These are phyloP conservation scores for Perognathus longimembris DNA, from an alignment of 2,113 vertebrate genomes.

Conservation along the genomic window DNA sequence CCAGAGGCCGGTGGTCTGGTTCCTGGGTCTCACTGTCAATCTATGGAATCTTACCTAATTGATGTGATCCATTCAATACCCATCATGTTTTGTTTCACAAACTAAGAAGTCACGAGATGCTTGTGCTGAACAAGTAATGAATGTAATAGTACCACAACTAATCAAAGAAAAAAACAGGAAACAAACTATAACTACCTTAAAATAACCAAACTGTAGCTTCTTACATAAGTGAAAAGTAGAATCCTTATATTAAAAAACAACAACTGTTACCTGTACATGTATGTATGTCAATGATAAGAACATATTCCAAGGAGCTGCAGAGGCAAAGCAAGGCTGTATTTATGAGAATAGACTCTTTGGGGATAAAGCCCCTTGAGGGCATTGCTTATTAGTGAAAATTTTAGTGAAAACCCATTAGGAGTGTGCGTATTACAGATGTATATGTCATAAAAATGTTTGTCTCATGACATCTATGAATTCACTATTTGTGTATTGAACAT, in stretches of 20 bases:
- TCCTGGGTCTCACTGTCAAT: not conserved
- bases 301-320: not conserved
- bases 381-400: constrained; percentile 50
- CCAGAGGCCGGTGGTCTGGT: not conserved
- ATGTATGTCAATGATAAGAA: not conserved
- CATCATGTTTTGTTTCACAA: not conserved
- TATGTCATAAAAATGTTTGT: not conserved
- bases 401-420: not conserved
- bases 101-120: not conserved
- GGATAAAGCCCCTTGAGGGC: constrained; percentile 22
- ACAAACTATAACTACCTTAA: not conserved
- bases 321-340: not conserved
- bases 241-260: not conserved
- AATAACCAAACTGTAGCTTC: not conserved
- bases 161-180: not conserved
- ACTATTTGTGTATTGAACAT: not conserved
- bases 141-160: not conserved
- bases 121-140: not conserved
- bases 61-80: not conserved
- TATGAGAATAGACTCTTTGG: constrained; percentile 45
- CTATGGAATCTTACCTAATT: not conserved
- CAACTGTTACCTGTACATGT: not conserved
- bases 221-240: constrained; percentile 14
- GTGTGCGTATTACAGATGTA: not conserved
- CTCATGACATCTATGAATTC: not conserved